Evolutionary conservation across 1,140 invertebrate species (phyloP).

Genomic region (Anastrepha obliqua): DNA sequence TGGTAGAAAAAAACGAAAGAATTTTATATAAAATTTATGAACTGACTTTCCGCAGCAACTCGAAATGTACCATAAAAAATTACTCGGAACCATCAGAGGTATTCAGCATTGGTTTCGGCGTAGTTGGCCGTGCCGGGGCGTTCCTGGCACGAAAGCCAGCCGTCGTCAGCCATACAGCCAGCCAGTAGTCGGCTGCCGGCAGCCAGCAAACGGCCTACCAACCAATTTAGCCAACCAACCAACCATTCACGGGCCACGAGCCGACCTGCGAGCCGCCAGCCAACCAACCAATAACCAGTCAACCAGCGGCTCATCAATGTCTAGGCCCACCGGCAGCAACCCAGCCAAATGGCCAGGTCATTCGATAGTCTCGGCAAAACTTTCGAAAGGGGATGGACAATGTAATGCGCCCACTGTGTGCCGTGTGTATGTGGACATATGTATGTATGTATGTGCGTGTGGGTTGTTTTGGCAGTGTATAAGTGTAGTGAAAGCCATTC

Average conservation of each 20-base stretch:
- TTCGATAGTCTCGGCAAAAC: slow-evolving; percentile 54
- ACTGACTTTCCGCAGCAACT: slow-evolving; percentile 64
- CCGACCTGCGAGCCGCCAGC: slow-evolving; percentile 15
- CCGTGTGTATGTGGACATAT: neutral
- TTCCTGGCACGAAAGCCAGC: slow-evolving; percentile 63
- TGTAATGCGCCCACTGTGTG: neutral
- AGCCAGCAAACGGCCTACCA: slow-evolving; percentile 57
- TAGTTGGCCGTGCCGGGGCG: slow-evolving; percentile 59
- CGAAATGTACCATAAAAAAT: slow-evolving; percentile 47
- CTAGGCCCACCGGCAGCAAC: slow-evolving; percentile 14
- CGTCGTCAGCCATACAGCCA: slow-evolving; percentile 2
- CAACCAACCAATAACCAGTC: slow-evolving; percentile 37
- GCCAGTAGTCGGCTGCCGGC: slow-evolving; percentile 17
- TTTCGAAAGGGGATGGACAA: slow-evolving; percentile 57
- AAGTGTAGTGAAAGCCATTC: neutral
- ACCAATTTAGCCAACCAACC: slow-evolving; percentile 69
- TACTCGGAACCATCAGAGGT: slow-evolving; percentile 23
- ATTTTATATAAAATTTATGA: slow-evolving; percentile 67
- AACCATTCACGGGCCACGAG: slow-evolving; percentile 43
- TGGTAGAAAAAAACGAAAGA: slow-evolving; percentile 35
- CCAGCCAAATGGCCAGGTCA: slow-evolving; percentile 37
- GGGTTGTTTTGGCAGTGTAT: too few species aligned
- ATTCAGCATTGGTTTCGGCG: slow-evolving; percentile 42
- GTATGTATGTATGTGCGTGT: neutral
- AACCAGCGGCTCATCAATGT: slow-evolving; percentile 11